Conservation (phyloP, 2,888 invertebrate genomes). For the Cephus pulcher region DNA sequence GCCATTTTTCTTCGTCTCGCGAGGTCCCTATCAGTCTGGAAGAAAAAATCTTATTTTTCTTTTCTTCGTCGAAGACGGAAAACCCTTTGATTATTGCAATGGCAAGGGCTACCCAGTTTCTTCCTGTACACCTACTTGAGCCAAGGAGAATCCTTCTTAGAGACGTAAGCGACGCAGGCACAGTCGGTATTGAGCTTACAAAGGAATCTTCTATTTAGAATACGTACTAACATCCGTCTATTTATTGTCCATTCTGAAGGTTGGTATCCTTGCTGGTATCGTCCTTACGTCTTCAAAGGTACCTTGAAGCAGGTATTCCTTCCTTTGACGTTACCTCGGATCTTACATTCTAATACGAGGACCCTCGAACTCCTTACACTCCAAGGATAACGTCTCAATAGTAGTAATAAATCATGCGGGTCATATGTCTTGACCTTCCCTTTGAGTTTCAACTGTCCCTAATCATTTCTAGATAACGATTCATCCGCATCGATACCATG, state of each 20-base stretch:
- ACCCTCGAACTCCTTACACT: not conserved
- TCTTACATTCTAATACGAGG: not conserved
- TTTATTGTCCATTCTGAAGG: constrained; percentile 46
- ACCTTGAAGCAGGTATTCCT: not conserved
- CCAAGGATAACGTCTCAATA: not conserved
- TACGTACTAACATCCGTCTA: constrained; percentile 43
- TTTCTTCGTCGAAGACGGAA: not conserved
- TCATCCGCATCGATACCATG: not conserved
- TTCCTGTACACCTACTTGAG: not conserved
- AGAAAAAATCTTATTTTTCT: not conserved
- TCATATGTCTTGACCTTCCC: not conserved
- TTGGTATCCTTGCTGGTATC: not conserved
- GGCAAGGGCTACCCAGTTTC: not conserved
- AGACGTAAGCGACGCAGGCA: not conserved
- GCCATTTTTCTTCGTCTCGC: constrained; percentile 1
- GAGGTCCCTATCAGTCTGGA: not conserved
- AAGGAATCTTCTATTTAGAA: constrained; percentile 24
- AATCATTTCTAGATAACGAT: not conserved
- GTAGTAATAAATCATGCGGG: not conserved
- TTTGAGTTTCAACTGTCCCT: not conserved
- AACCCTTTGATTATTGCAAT: not conserved
- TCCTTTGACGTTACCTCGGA: not conserved
- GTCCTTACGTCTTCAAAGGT: not conserved
- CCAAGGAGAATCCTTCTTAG: not conserved
- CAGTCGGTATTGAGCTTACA: constrained; percentile 46